Percentiles rank a stretch among this genome's conserved stretches.
phyloP scores from a whole-genome alignment of 2,888 invertebrate genomes.

The Drosophila dives region DNA sequence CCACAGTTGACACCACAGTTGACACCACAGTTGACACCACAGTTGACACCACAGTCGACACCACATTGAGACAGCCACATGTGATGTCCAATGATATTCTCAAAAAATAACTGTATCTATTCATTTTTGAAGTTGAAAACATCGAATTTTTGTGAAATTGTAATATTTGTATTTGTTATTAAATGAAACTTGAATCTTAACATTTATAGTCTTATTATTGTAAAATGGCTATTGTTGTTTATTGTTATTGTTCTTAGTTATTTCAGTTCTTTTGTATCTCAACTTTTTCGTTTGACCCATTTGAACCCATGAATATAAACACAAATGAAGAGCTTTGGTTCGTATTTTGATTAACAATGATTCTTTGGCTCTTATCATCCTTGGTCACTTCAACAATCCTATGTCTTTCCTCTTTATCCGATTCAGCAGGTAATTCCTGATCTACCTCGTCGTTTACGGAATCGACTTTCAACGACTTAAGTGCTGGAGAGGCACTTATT shows the following conservation, averaged over 20 bases:
- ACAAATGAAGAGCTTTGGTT: constrained; percentile 7
- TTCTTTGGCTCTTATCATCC: constrained; percentile 9
- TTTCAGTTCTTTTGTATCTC: constrained; percentile 8
- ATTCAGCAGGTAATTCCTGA: neutral
- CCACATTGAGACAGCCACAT: neutral
- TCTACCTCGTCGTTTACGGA: neutral
- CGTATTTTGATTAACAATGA: constrained; percentile 15
- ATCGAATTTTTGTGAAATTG: neutral
- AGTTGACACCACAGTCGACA: neutral
- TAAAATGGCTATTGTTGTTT: neutral
- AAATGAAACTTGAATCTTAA: neutral
- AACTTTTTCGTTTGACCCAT: constrained; percentile 1
- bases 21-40: neutral
- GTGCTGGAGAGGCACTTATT: neutral
- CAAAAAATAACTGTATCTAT: neutral
- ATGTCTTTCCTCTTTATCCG: neutral
- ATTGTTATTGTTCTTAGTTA: neutral
- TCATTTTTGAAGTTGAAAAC: neutral
- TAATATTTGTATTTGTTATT: neutral
- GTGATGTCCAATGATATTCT: neutral
- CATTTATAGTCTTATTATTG: neutral
- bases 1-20: constrained; percentile 3
- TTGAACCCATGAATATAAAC: constrained; percentile 10
- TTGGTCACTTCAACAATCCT: constrained; percentile 11
- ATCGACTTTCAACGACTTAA: neutral